Conservation (phyloP, 1,140 invertebrate species). For the Alviniconcha marisindica region DNA sequence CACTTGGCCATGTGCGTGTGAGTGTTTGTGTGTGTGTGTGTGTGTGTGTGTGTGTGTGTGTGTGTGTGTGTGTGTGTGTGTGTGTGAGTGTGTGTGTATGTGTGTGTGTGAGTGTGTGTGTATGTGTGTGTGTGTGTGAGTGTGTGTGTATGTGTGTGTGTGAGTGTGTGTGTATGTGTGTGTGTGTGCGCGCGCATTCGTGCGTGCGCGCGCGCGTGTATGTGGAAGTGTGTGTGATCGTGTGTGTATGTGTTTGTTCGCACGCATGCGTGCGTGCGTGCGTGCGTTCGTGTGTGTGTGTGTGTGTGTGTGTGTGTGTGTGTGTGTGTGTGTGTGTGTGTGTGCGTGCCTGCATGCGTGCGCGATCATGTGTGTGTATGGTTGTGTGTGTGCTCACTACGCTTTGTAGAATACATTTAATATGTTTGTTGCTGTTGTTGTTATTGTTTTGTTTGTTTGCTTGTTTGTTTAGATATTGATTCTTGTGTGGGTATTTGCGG, state of each 20-base stretch:
- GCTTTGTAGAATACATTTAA: too few species aligned
- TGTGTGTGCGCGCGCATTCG: too few species aligned
- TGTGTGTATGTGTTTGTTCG: neutral
- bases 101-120: neutral
- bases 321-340: neutral
- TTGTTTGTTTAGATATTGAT: too few species aligned
- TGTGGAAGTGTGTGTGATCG: neutral
- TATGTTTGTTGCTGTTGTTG: too few species aligned
- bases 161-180: too few species aligned
- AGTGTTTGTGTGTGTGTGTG: neutral
- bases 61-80: constrained; percentile 22
- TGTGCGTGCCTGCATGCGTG: neutral
- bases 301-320: neutral
- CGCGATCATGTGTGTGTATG: neutral
- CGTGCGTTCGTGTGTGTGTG: neutral
- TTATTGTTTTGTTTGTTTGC: too few species aligned
- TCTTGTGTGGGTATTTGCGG: too few species aligned
- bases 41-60: neutral
- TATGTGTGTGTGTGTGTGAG: too few species aligned
- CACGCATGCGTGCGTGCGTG: neutral
- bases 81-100: constrained; percentile 2
- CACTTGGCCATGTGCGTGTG: too few species aligned
- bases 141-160: too few species aligned
- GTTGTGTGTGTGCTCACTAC: neutral
- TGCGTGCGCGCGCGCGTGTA: neutral